These are phyloP conservation scores for Malurus melanocephalus DNA, from an alignment of 2,113 vertebrate species.

Conservation along the genomic window DNA sequence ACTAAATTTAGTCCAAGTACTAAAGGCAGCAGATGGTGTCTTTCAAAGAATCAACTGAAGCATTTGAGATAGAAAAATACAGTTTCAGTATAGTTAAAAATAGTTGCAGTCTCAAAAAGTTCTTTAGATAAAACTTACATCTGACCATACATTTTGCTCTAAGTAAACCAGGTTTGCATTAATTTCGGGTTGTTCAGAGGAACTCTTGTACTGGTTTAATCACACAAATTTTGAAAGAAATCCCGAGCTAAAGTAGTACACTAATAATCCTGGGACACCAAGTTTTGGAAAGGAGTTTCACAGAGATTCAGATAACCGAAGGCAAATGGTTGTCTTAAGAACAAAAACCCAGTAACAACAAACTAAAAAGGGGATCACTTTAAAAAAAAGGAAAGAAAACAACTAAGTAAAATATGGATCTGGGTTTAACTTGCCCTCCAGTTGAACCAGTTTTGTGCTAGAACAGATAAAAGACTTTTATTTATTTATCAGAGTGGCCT, in stretches of 20 bases:
- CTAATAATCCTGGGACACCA: background rate
- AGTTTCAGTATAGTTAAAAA: background rate
- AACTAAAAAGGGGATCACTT: background rate
- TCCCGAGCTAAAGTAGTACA: background rate
- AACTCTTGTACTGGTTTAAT: background rate
- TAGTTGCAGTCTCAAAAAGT: background rate
- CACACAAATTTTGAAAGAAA: background rate
- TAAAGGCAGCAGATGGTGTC: background rate
- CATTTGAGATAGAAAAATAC: background rate
- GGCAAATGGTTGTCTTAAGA: background rate
- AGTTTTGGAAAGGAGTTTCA: background rate
- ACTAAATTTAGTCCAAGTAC: background rate
- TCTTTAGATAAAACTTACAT: background rate
- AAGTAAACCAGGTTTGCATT: background rate
- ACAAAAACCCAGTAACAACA: background rate
- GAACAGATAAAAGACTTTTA: conserved; percentile 7
- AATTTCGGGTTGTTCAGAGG: background rate
- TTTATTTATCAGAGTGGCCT: conserved; percentile 42
- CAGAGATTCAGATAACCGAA: background rate
- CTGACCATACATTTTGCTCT: background rate
- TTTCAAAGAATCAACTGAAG: background rate
- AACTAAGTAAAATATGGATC: background rate
- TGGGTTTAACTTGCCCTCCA: conserved; percentile 13
- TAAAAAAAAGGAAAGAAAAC: background rate
- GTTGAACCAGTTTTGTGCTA: conserved; percentile 9